phyloP scores from a whole-genome alignment of 1,140 invertebrate species.

The Drepana arcuata region DNA sequence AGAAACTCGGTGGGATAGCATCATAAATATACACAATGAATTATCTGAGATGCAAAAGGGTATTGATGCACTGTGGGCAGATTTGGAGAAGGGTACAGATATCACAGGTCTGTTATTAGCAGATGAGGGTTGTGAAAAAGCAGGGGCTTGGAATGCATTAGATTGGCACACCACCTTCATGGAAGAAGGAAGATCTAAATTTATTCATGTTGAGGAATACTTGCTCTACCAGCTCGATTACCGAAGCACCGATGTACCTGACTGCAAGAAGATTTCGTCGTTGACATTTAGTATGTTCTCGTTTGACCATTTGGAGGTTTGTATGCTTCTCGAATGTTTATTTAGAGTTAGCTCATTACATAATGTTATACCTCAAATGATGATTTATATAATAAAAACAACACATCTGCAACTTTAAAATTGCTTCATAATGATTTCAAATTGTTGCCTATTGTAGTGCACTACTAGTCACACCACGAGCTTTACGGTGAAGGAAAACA shows the following conservation, averaged over 20 bases:
- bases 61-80: slow-evolving; percentile 77
- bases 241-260: slow-evolving; percentile 70
- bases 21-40: slow-evolving; percentile 78
- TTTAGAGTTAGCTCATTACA: slow-evolving; percentile 3
- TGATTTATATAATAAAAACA: too few relatives aligned
- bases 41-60: slow-evolving; percentile 76
- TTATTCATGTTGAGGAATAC: slow-evolving; percentile 35
- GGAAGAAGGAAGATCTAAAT: slow-evolving; percentile 62
- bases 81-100: slow-evolving; percentile 74
- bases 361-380: too few relatives aligned
- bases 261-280: slow-evolving; percentile 78
- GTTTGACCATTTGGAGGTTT: slow-evolving; percentile 86
- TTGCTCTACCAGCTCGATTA: slow-evolving; percentile 22
- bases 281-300: slow-evolving; percentile 83
- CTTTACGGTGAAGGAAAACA: too few relatives aligned
- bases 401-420: too few relatives aligned
- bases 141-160: slow-evolving; percentile 75
- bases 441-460: too few relatives aligned
- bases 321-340: slow-evolving; percentile 10
- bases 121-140: slow-evolving; percentile 79
- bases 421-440: too few relatives aligned
- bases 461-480: too few relatives aligned
- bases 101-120: slow-evolving; percentile 76
- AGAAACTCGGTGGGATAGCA: slow-evolving; percentile 78
- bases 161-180: slow-evolving; percentile 80